These are phyloP conservation scores for Ormyrus labotus DNA, from an alignment of 2,888 invertebrate species.

Conservation along the genomic window DNA sequence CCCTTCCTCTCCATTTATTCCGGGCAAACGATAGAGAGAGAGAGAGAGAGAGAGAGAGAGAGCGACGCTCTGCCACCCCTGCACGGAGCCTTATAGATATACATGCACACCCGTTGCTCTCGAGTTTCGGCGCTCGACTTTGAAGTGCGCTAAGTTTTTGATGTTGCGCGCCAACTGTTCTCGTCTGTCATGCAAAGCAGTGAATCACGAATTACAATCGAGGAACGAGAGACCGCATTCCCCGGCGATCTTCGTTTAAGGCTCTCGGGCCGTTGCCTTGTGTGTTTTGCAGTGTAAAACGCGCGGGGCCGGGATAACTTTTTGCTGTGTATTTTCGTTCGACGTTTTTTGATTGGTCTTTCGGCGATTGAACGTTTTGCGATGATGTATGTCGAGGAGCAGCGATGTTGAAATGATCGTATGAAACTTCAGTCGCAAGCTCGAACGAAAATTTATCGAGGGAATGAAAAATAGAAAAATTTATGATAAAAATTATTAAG, in stretches of 20 bases:
- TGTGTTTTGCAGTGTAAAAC: not conserved
- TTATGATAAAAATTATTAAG: too few relatives aligned
- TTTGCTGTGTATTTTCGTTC: too few relatives aligned
- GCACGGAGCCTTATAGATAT: slow-evolving; percentile 1
- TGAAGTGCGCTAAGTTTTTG: slow-evolving; percentile 74
- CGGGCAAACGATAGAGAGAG: slow-evolving; percentile 45
- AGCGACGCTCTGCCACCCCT: slow-evolving; percentile 24
- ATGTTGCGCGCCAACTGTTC: slow-evolving; percentile 75
- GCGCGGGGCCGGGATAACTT: too few relatives aligned
- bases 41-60: too few relatives aligned
- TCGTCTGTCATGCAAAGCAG: slow-evolving; percentile 68
- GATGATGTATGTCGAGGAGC: too few relatives aligned
- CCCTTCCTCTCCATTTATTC: slow-evolving; percentile 59
- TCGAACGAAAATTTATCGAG: too few relatives aligned
- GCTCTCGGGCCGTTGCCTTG: not conserved
- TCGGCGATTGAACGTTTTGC: too few relatives aligned
- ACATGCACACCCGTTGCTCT: slow-evolving; percentile 1
- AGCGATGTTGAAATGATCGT: too few relatives aligned
- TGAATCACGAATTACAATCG: slow-evolving; percentile 71
- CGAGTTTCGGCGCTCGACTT: slow-evolving; percentile 66
- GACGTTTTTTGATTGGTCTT: too few relatives aligned
- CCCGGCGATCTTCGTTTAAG: not conserved
- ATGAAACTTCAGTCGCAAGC: too few relatives aligned
- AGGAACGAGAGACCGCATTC: slow-evolving; percentile 43
- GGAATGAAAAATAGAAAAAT: too few relatives aligned